Base-by-base conservation (phyloP, 2,113 vertebrate genomes). In the Ptilonorhynchus violaceus region DNA sequence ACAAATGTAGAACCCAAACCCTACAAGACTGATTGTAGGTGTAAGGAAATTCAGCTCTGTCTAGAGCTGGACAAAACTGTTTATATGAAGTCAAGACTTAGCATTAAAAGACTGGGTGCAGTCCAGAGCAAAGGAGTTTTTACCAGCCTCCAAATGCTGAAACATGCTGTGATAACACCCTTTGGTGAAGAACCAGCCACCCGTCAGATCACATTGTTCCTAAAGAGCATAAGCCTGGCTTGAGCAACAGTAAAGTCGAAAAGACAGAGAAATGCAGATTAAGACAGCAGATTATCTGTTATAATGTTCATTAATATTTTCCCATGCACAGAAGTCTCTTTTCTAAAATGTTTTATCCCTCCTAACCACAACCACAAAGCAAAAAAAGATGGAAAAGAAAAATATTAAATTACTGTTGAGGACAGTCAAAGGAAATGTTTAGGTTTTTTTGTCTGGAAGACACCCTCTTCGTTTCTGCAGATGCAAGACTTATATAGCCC, bases 371-470 rank as follows among this genome's bases (percentile, higher is more conserved):
- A 89, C 37, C 37, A 39, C 37, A 86, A 97, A 95, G 63, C 7
- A 89, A 92, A 91, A 95, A 81, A 50, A 62, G 4, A 73, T 37
- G 30, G 52, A 86, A 94, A 91, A 37, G 6, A 78, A 97, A 94
- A 86, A 28, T 37, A 92, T 13, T 81, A 87, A 94, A 95, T 92
- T 91, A 84, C 35, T 81, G 12, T 72, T 73, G 50, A 97, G 85
- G 60, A 93, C 50, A 91, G 80, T 33, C 28, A 72, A 87, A 69
- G 41, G 62, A 97, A 78, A 30, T 10, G 10, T 63, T 85, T 93
- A 79, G 85, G 62, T 7, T 53, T 85, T 91, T 96, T 94, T 56
- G 17, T 66, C 84, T 94, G 83, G 81, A 96, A 96, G 73, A 96
- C n/a, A 94, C 8, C 0, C 1, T 47, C 15, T 60, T 92, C 73